A percentile compares a stretch with the other conserved stretches of the same genome.
phyloP scores from a whole-genome alignment of 2,797 vertebrate species.

The Erpetoichthys calabaricus region DNA sequence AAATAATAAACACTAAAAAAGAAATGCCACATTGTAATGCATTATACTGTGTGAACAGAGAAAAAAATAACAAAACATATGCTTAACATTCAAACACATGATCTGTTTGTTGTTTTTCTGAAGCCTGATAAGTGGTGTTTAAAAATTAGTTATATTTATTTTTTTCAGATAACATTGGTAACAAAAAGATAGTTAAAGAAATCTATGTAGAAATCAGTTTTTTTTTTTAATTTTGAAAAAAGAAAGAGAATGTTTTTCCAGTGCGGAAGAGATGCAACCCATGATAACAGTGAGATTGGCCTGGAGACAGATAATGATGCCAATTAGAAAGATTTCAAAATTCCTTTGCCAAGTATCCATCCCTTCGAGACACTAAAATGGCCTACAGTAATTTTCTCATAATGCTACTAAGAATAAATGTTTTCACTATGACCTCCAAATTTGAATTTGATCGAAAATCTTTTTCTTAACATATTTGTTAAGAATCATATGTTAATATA shows the following conservation, averaged over 20 bases:
- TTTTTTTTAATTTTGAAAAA: slow-evolving; percentile 1
- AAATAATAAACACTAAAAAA: too few species aligned
- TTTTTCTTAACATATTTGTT: not conserved
- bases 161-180: not conserved
- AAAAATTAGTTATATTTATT: too few species aligned
- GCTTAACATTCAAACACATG: too few species aligned
- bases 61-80: too few species aligned
- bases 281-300: slow-evolving; percentile 4
- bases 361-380: not conserved
- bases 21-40: not conserved
- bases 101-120: too few species aligned
- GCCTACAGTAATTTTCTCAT: not conserved
- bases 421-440: not conserved
- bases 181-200: not conserved
- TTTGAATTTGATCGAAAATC: not conserved
- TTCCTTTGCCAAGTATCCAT: slow-evolving; percentile 5
- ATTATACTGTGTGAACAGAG: not conserved
- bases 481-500: too few species aligned
- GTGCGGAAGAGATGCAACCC: slow-evolving; percentile 1
- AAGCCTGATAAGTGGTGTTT: too few species aligned
- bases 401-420: slow-evolving; percentile 1
- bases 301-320: slow-evolving; percentile 2
- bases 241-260: not conserved
- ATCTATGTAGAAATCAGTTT: not conserved
- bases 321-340: not conserved